Percentiles rank a stretch among this genome's conserved stretches.
phyloP scores from a whole-genome alignment of 2,888 invertebrate species.

The Gasteruption jaculator region DNA sequence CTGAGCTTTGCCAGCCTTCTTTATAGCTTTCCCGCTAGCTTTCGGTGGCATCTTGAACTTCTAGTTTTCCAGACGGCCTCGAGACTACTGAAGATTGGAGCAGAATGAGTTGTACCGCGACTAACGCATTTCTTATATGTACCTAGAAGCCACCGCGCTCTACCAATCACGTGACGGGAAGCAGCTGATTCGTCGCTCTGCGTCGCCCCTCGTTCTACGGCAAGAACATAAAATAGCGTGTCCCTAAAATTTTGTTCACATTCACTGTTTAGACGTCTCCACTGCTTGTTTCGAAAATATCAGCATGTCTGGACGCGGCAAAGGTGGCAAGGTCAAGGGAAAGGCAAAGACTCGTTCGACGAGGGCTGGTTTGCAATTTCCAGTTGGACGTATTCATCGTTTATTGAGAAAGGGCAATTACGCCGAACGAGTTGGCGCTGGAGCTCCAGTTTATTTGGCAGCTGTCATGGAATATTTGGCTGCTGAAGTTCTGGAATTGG shows the following conservation, averaged over 20 bases:
- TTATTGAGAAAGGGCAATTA: conserved; percentile 61
- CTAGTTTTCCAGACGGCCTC: no score
- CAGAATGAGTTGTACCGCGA: no score
- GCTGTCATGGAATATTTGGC: conserved; percentile 65
- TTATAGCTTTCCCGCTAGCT: conserved; percentile 48
- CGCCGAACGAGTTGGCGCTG: conserved; percentile 58
- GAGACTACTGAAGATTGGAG: no score
- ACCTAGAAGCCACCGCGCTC: no score
- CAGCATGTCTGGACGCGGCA: conserved; percentile 38
- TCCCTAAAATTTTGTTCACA: no score
- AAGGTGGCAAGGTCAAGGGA: conserved; percentile 38
- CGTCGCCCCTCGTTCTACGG: no score
- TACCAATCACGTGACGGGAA: no score
- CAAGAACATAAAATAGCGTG: no score
- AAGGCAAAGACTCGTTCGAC: conserved; percentile 52
- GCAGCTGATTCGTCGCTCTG: no score
- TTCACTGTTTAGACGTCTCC: no score
- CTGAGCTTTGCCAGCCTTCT: conserved; percentile 58
- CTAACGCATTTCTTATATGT: no score
- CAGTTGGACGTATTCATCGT: conserved; percentile 61
- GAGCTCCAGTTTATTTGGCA: conserved; percentile 56
- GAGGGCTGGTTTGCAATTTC: conserved; percentile 59
- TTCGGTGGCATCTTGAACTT: conserved; percentile 37
- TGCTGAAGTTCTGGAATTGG: conserved; percentile 67
- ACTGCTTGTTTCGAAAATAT: no score